These are phyloP conservation scores for Aleadryas rufinucha DNA, from an alignment of 2,113 vertebrate genomes.

Conservation along the genomic window DNA sequence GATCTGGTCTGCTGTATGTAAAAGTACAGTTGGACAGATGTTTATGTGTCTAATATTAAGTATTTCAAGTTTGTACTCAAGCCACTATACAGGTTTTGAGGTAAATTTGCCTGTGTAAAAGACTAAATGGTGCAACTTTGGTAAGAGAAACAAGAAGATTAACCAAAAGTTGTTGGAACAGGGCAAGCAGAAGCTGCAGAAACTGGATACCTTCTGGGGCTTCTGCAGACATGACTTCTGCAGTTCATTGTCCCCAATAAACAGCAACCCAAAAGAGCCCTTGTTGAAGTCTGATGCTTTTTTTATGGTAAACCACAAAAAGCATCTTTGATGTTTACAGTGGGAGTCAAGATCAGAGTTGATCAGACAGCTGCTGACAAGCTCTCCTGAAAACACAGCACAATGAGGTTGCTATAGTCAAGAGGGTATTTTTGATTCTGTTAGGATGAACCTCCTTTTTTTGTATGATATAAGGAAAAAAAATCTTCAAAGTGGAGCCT, in stretches of 20 bases:
- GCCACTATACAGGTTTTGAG: neutral
- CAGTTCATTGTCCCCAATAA: neutral
- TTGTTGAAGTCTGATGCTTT: conserved; percentile 11
- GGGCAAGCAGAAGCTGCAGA: neutral
- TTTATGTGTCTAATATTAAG: neutral
- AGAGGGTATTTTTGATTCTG: conserved; percentile 1
- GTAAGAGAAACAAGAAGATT: neutral
- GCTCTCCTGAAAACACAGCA: conserved; percentile 46
- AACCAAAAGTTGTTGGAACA: neutral
- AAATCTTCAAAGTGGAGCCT: neutral
- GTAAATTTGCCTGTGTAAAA: neutral
- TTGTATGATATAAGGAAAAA: neutral
- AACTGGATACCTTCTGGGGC: neutral
- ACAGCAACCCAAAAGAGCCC: neutral
- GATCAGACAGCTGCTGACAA: conserved; percentile 66
- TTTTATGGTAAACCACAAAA: conserved; percentile 65
- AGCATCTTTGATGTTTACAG: conserved; percentile 69
- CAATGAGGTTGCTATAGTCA: conserved; percentile 51
- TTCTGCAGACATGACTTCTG: neutral
- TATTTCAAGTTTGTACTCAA: neutral
- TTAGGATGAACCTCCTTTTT: conserved; percentile 8
- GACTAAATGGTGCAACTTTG: neutral
- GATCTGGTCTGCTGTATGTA: neutral
- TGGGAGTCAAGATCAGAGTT: conserved; percentile 63
- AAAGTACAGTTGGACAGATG: neutral